Base-by-base conservation (phyloP, 2,797 vertebrate genomes). In the Helostoma temminkii region DNA sequence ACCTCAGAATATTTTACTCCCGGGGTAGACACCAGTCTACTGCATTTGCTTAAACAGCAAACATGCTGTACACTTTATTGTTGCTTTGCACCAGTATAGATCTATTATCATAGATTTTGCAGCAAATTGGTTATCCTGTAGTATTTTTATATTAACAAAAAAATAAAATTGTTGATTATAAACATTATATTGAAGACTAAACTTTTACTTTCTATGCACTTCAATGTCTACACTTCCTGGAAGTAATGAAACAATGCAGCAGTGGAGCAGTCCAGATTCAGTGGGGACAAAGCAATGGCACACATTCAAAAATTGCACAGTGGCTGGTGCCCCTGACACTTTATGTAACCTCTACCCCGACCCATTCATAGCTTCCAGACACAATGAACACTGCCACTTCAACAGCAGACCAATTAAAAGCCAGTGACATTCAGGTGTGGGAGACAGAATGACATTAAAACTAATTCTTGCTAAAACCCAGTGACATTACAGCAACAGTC, bases 401-500 rank as follows among this genome's bases (percentile, higher is more conserved):
- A 78, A 67, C 79, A 80, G 75, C 66, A 58, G 81, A 76, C 91
- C 92, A 93, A 93, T 94, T 92, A 93, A 93, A 92, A 84, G 48
- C 74, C 76, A 71, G 79, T 94, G 93, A 93, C 92, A 93, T 95
- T 94, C 89, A 89, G 84, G 80, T 87, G 72, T 78, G 70, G 62
- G 56, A 85, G 83, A 92, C 71, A 54, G 83, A 90, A 62, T 92
- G 93, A 91, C 92, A 93, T 93, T 94, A 91, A 90, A 88, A 91
- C 83, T 83, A 74, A 93, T 92, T 93, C 87, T 78, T 64, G 66
- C 76, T 86, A 86, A 91, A 90, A 91, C 77, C 75, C 85, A 86
- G 78, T 94, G 93, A 92, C 93, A 92, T 94, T 93, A 88, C 56
- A 57, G 66, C 39, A 67, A 69, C 78, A 56, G 66, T 65, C 55